Conservation (phyloP, 2,888 invertebrate species). For the Euzophera pinguis region DNA sequence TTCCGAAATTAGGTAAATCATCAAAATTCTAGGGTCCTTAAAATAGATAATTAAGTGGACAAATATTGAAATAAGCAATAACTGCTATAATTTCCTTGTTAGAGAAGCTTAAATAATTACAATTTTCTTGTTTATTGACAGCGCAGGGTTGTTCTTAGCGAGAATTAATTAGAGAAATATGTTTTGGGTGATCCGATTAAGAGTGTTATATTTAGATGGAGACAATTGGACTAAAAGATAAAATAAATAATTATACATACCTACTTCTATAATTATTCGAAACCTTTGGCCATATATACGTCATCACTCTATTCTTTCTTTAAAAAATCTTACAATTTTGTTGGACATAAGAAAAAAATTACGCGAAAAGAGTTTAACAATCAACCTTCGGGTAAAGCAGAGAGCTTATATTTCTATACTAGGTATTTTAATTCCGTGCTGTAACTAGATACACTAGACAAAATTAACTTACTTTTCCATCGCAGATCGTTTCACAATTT, state of each 20-base stretch:
- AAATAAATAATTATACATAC: neutral
- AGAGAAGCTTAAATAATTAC: neutral
- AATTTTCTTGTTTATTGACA: neutral
- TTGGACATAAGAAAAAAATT: too few species aligned
- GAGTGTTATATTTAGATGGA: constrained; percentile 7
- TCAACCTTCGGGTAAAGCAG: neutral
- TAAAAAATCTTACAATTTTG: too few species aligned
- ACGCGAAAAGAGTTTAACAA: too few species aligned
- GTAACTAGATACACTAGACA: neutral
- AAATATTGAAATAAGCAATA: neutral
- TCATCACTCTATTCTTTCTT: too few species aligned
- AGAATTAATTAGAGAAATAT: constrained; percentile 5
- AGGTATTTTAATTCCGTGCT: neutral
- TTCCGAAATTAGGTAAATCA: too few species aligned
- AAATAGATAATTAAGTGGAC: too few species aligned
- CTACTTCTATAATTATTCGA: neutral
- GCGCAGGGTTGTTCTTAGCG: neutral
- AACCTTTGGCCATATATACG: too few species aligned
- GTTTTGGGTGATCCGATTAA: constrained; percentile 11
- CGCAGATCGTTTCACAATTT: constrained; percentile 19
- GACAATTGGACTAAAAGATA: constrained; percentile 2
- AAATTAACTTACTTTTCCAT: constrained; percentile 3
- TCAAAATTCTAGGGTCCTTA: too few species aligned
- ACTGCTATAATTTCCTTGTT: neutral
- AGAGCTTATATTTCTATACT: too few species aligned